Evolutionary conservation across 2,113 vertebrate genomes (phyloP).

Genomic region (Hiodon tergisus): DNA sequence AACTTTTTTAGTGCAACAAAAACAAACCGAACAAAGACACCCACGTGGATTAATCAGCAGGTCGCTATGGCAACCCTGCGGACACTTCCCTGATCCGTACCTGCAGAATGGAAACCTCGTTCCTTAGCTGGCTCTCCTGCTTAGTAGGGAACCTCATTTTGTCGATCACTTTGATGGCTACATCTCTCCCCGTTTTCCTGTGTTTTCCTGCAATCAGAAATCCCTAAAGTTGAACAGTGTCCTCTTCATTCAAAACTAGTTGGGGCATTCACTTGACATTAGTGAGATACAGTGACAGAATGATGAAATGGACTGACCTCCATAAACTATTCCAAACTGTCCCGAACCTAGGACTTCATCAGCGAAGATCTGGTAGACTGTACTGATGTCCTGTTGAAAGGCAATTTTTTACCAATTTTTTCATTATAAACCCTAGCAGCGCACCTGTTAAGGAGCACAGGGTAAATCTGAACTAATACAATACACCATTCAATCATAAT

Average conservation of each 20-base stretch:
- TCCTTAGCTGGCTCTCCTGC: slow-evolving; percentile 96
- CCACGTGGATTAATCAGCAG: background rate
- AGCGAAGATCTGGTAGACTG: slow-evolving; percentile 97
- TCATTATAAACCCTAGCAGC: too few species aligned
- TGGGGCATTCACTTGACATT: background rate
- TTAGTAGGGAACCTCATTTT: slow-evolving; percentile 98
- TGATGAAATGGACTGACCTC: slow-evolving; percentile 66
- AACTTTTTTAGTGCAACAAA: too few species aligned
- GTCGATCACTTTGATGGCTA: slow-evolving; percentile 98
- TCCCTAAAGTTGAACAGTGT: background rate
- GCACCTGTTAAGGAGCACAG: too few species aligned
- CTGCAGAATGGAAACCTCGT: slow-evolving; percentile 98
- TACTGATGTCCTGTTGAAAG: slow-evolving; percentile 83
- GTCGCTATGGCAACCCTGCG: background rate
- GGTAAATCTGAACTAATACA: too few species aligned
- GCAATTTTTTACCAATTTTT: slow-evolving; percentile 12
- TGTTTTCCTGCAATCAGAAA: slow-evolving; percentile 76
- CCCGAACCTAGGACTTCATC: slow-evolving; percentile 97
- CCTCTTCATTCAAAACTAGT: background rate
- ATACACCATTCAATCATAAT: too few species aligned
- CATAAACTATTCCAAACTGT: slow-evolving; percentile 97
- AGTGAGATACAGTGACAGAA: too few species aligned
- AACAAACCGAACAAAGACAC: too few species aligned
- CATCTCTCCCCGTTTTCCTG: slow-evolving; percentile 93
- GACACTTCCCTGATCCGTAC: slow-evolving; percentile 49